These are phyloP conservation scores for Chlorospingus semifuscus DNA, from an alignment of 2,797 vertebrate genomes.

Conservation along the genomic window DNA sequence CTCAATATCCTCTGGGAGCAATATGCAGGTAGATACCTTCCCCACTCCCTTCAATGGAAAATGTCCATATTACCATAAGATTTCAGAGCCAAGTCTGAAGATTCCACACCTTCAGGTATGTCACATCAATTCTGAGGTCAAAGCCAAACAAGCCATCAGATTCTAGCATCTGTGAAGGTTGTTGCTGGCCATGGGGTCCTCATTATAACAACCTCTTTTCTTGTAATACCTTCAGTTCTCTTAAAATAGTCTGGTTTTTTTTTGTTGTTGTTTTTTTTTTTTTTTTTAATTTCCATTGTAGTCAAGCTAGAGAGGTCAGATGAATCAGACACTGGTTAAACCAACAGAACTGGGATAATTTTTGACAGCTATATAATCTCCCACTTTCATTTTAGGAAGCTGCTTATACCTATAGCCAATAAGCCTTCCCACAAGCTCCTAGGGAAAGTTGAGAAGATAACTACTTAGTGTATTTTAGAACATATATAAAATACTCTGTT, in stretches of 20 bases:
- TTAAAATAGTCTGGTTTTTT: not conserved
- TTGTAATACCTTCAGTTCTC: not conserved
- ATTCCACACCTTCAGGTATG: not conserved
- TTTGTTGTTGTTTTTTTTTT: not conserved
- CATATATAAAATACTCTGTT: not conserved
- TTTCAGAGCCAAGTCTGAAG: not conserved
- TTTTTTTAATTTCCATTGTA: not conserved
- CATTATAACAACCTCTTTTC: not conserved
- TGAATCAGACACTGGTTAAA: constrained; percentile 26
- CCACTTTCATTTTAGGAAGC: not conserved
- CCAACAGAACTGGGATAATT: constrained; percentile 14
- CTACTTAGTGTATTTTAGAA: not conserved
- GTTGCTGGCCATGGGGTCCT: not conserved
- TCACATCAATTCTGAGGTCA: not conserved
- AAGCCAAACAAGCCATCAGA: not conserved
- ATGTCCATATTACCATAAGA: not conserved
- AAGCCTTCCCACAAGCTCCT: not conserved
- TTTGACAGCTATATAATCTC: constrained; percentile 5
- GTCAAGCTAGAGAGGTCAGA: not conserved
- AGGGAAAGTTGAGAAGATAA: not conserved
- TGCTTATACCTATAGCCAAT: not conserved
- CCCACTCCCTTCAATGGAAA: not conserved
- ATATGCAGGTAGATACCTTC: not conserved
- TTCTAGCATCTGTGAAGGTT: not conserved
- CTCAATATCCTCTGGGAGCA: not conserved